Evolutionary conservation across 64 coral and sea anemone species (phyloP).

Genomic region (Stylophora pistillata): DNA sequence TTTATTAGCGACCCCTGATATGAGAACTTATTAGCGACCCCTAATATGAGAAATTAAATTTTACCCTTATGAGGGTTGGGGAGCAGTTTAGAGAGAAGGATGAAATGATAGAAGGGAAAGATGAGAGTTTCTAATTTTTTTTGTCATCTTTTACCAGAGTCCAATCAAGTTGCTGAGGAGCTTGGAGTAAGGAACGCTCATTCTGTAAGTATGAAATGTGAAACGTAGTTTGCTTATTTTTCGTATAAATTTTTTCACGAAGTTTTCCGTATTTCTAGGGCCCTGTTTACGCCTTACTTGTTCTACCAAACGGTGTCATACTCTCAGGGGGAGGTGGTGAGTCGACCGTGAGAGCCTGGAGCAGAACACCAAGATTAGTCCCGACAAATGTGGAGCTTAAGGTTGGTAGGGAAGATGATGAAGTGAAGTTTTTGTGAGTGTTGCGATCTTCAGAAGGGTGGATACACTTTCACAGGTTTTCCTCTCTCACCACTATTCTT

Average conservation of each 20-base stretch:
- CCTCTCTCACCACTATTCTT: no score
- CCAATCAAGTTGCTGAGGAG: slow-evolving; percentile 62
- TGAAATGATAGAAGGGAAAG: no score
- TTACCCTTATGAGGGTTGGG: neutral
- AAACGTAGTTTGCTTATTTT: no score
- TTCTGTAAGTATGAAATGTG: slow-evolving; percentile 50
- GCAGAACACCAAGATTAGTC: slow-evolving; percentile 50
- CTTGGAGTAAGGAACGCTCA: slow-evolving; percentile 74
- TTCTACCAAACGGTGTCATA: slow-evolving; percentile 64
- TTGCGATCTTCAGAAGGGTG: no score
- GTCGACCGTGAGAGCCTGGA: slow-evolving; percentile 77
- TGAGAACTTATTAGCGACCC: no score
- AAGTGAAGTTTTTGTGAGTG: no score
- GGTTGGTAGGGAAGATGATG: slow-evolving; percentile 17
- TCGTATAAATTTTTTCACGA: neutral
- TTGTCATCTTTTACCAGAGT: slow-evolving; percentile 38
- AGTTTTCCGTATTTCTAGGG: slow-evolving; percentile 32
- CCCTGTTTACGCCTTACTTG: slow-evolving; percentile 68
- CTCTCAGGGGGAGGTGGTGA: slow-evolving; percentile 84
- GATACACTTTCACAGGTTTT: no score
- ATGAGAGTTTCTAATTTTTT: neutral
- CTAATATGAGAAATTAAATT: neutral
- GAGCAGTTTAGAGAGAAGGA: no score
- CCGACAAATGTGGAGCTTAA: slow-evolving; percentile 77
- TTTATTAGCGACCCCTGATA: no score